Base-by-base conservation (phyloP, 2,797 vertebrate species). In the Leucoraja ocellata region DNA sequence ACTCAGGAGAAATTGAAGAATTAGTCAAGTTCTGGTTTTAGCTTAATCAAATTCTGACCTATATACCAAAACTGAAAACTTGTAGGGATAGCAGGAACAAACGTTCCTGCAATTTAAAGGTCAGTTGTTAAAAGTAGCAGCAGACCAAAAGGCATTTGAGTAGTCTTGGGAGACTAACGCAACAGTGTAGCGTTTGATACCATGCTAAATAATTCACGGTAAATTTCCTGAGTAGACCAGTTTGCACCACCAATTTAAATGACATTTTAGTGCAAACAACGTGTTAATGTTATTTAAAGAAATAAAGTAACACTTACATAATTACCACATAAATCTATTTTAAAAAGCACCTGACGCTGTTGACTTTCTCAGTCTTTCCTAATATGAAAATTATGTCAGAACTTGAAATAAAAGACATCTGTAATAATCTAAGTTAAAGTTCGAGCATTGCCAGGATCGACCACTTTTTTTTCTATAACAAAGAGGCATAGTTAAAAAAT, bases 251-350 rank as follows among this genome's bases (percentile, higher is more conserved):
- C 90, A 92, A 39, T 92, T 92, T 74, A 74, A 92, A 76, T 25
- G 90, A 76, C 90, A 92, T 92, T 74, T 91, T 92, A 73, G 90
- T 92, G 90, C 90, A 92, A 92, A 54, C 71, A 54, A 74, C 28
- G 32, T 86, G 61, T 61, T 88, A 88, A 65, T 61, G 81, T 91
- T 91, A 73, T 58, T 92, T 91, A 28, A 46, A 91, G 46, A 91
- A 23, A 46, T 23, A 74, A 54, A 92, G 71, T 73, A 91, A 92
- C 90, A 91, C 90, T 91, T 91, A 74, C 46, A 54, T 92, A 92
- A 25, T 73, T 73, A 54, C 61, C 61, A 88, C 68, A 39, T 58
- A 92, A 54, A 92, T 92, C 71, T 76, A 76, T 92, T 92, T 92
- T 92, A 71, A 92, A 13, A 92, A 92, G 36, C 36, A 68, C 32